Conservation (phyloP, 64 coral and sea anemone genomes). For the Stichodactyla helianthus region DNA sequence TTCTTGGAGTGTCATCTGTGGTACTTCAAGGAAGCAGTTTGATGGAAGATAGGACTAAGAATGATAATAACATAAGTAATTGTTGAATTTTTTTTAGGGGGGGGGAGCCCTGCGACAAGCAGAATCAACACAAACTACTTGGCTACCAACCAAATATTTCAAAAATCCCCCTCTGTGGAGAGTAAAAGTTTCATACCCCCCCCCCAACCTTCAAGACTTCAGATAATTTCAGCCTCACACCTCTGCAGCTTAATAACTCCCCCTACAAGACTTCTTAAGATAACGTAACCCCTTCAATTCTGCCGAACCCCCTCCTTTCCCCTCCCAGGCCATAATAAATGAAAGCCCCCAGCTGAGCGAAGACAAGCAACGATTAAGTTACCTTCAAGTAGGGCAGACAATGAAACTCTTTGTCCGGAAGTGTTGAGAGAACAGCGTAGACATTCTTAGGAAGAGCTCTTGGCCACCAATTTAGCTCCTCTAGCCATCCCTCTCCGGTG, state of each 20-base stretch:
- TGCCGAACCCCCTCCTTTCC: background rate
- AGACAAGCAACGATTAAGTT: background rate
- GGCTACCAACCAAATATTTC: too few relatives aligned
- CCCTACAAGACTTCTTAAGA: too few relatives aligned
- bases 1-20: conserved; percentile 40
- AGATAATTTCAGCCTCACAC: too few relatives aligned
- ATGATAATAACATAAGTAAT: background rate
- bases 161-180: too few relatives aligned
- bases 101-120: too few relatives aligned
- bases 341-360: background rate
- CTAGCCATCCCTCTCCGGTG: conserved; percentile 39
- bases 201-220: too few relatives aligned
- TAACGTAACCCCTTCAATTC: too few relatives aligned
- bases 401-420: conserved; percentile 51
- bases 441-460: conserved; percentile 49
- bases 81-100: background rate
- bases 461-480: conserved; percentile 65
- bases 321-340: background rate
- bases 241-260: too few relatives aligned
- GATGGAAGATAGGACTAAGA: background rate
- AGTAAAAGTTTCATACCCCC: too few relatives aligned
- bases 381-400: conserved; percentile 69
- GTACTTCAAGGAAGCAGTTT: conserved; percentile 44
- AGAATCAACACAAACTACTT: too few relatives aligned
- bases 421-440: conserved; percentile 47